Evolutionary conservation across 23 tunicate genomes (phyloP), one percentile per base, ranked within the genome.

Genomic region (Diplosoma virens): DNA sequence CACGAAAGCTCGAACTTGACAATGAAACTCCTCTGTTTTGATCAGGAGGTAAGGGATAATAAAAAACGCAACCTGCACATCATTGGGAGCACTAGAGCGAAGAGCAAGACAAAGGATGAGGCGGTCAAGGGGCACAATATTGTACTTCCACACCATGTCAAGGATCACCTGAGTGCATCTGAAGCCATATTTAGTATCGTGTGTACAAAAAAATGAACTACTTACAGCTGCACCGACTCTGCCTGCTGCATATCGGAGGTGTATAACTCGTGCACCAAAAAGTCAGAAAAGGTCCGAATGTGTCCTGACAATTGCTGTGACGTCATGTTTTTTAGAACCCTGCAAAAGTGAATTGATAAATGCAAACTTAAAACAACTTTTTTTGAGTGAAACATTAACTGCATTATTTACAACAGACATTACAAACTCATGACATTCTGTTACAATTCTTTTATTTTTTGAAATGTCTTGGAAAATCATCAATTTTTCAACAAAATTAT

Each of bases 101-200:
- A 92, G 73, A 16, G 93, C 87, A 6, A 92, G 80, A 41, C 97
- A 92, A 33, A 92, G 71, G 27, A 92, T 92, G 33, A 92, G 81
- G 11, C 85, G 92, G 36, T 92, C 97, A 35, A 85, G 56, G 30
- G 71, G 71, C 0, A 92, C 73, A 22, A 92, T 45, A 76, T 92
- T 92, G 81, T 85, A 92, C 47, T 85, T 92, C 92, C 87, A 85
- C 55, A 92, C 85, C 92, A 92, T 85, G 68, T 92, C 97, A 24
- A 60, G 79, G 5, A 92, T 24, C 32, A 92, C 74, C 14, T 71
- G 53, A 23, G 84, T 53, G 37, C 84, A 86, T 25, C 92, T 86
- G 21, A 18, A 35, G 16, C 52, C n/a, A n/a, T n/a, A n/a, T n/a
- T n/a, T 41, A 14, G 9, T 41, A 7, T 41, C 50, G 50, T 7